Conservation (phyloP, 1,140 invertebrate genomes). For the Thaumetopoea pityocampa region DNA sequence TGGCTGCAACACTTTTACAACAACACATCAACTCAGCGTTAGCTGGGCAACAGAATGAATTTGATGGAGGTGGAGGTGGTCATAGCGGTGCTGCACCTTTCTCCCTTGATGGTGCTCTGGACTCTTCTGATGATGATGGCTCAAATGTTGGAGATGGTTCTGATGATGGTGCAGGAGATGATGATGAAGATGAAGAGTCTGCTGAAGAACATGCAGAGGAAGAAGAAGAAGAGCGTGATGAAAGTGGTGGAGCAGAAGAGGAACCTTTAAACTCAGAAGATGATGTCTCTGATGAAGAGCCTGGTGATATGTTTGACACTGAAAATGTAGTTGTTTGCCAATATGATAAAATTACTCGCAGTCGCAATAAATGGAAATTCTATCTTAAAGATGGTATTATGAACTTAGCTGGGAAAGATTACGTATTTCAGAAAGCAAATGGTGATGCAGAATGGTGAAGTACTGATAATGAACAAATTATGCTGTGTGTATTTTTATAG, state of each 20-base stretch:
- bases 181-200: conserved; percentile 82
- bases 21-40: conserved; percentile 89
- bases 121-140: conserved; percentile 70
- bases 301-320: conserved; percentile 95
- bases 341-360: conserved; percentile 99
- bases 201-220: conserved; percentile 75
- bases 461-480: conserved; percentile 24
- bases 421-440: conserved; percentile 98
- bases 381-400: conserved; percentile 99
- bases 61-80: conserved; percentile 64
- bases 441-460: conserved; percentile 98
- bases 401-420: conserved; percentile 98
- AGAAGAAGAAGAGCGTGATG: conserved; percentile 79
- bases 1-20: conserved; percentile 87
- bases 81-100: conserved; percentile 59
- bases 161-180: conserved; percentile 87
- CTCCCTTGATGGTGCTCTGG: conserved; percentile 61
- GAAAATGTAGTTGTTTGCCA: conserved; percentile 99
- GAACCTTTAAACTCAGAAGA: conserved; percentile 97
- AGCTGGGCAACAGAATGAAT: conserved; percentile 64
- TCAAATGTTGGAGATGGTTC: conserved; percentile 79
- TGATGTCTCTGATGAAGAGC: conserved; percentile 98
- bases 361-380: conserved; percentile 99
- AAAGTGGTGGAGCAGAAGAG: conserved; percentile 85
- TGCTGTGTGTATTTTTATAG: conserved; percentile 43